Percentiles rank a stretch among this genome's conserved stretches.
These are phyloP conservation scores for Yoshiicerus persimilis DNA, from an alignment of 1,140 invertebrate species.

Conservation along the genomic window DNA sequence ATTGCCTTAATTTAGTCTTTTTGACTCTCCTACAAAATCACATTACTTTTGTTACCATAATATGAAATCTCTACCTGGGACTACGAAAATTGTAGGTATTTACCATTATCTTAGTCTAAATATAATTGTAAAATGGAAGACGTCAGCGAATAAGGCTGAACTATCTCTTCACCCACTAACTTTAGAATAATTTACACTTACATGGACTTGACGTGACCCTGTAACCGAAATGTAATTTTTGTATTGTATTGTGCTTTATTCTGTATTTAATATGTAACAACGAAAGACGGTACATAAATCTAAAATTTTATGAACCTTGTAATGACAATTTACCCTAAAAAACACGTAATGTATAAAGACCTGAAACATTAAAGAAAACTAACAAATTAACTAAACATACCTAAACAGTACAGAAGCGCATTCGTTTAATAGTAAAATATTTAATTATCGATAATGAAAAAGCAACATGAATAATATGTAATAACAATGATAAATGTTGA, in stretches of 20 bases:
- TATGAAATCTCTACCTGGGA: not conserved
- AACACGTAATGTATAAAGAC: not conserved
- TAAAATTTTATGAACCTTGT: not conserved
- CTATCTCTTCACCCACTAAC: not conserved
- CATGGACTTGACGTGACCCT: too few species aligned
- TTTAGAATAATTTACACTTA: not conserved
- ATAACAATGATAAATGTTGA: not conserved
- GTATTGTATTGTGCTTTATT: not conserved
- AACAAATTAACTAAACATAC: not conserved
- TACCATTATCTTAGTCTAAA: not conserved
- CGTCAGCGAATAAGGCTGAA: not conserved
- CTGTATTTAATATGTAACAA: not conserved
- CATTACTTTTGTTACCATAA: not conserved
- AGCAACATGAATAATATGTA: not conserved
- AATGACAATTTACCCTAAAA: not conserved
- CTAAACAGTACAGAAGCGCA: not conserved
- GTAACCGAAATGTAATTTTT: not conserved
- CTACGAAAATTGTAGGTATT: not conserved
- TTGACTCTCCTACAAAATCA: not conserved
- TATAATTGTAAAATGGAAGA: not conserved
- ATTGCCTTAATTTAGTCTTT: not conserved
- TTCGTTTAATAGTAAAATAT: not conserved
- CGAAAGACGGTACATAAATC: not conserved
- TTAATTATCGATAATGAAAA: not conserved
- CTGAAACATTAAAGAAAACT: not conserved